These are phyloP conservation scores for Anas acuta DNA, from an alignment of 2,797 vertebrate genomes.

Conservation along the genomic window DNA sequence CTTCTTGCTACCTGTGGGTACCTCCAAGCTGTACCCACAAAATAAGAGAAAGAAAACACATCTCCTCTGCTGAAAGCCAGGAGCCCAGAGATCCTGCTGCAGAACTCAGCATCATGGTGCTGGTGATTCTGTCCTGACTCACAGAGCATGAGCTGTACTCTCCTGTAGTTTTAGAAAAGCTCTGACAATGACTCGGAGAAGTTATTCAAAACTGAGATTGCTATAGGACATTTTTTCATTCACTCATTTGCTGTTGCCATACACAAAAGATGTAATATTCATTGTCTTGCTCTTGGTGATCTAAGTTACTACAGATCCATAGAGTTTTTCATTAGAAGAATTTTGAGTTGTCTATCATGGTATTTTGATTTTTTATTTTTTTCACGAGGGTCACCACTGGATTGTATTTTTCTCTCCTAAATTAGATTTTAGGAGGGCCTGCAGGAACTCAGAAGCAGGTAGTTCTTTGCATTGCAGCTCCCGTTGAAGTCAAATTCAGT, in stretches of 20 bases:
- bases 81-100: neutral
- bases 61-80: neutral
- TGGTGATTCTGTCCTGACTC: accelerated
- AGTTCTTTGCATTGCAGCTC: neutral
- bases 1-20: neutral
- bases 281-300: neutral
- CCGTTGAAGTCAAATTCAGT: neutral
- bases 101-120: neutral
- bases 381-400: neutral
- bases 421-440: neutral
- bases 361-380: neutral
- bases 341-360: neutral
- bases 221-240: neutral
- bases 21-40: neutral
- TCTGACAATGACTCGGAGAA: neutral
- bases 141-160: neutral
- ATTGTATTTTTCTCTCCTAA: neutral
- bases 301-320: neutral
- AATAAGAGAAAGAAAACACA: neutral
- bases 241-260: neutral
- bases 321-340: neutral
- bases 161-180: neutral
- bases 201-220: neutral
- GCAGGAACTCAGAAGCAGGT: neutral
- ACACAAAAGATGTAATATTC: neutral